These are phyloP conservation scores for Nomia melanderi DNA, from an alignment of 1,140 invertebrate species.

Conservation along the genomic window DNA sequence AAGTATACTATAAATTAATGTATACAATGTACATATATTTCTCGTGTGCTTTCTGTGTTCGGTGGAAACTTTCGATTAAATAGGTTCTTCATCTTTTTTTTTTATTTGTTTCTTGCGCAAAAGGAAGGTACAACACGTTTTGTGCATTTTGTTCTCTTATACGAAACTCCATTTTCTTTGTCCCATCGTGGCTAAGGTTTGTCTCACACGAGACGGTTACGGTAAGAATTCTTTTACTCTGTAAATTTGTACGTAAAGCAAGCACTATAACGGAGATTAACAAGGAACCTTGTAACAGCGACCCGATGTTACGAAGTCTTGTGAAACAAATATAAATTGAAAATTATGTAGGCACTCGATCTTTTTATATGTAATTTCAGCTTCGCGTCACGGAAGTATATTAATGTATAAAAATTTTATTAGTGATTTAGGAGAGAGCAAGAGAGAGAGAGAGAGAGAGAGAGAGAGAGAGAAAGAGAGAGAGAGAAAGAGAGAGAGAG, in stretches of 20 bases:
- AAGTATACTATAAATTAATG: slow-evolving; percentile 73
- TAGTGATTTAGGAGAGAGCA: background rate
- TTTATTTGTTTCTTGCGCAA: no score
- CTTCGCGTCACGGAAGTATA: slow-evolving; percentile 12
- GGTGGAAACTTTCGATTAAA: slow-evolving; percentile 74
- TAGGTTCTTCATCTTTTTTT: slow-evolving; percentile 68
- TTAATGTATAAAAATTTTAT: slow-evolving; percentile 25
- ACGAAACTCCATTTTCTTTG: slow-evolving; percentile 51
- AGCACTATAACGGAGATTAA: background rate
- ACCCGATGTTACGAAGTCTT: background rate
- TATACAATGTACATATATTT: slow-evolving; percentile 70
- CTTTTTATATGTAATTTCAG: slow-evolving; percentile 19
- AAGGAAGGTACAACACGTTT: slow-evolving; percentile 71
- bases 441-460: no score
- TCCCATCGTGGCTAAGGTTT: slow-evolving; percentile 28
- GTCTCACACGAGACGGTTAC: slow-evolving; percentile 47
- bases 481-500: no score
- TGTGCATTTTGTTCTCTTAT: slow-evolving; percentile 62
- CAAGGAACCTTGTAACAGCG: background rate
- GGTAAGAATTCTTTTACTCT: slow-evolving; percentile 49
- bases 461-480: no score
- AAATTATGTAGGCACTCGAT: slow-evolving; percentile 38
- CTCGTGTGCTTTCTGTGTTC: slow-evolving; percentile 61
- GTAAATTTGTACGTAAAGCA: background rate
- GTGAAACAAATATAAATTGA: slow-evolving; percentile 8